phyloP scores from a whole-genome alignment of 2,797 vertebrate species.

The Hippoglossus hippoglossus region DNA sequence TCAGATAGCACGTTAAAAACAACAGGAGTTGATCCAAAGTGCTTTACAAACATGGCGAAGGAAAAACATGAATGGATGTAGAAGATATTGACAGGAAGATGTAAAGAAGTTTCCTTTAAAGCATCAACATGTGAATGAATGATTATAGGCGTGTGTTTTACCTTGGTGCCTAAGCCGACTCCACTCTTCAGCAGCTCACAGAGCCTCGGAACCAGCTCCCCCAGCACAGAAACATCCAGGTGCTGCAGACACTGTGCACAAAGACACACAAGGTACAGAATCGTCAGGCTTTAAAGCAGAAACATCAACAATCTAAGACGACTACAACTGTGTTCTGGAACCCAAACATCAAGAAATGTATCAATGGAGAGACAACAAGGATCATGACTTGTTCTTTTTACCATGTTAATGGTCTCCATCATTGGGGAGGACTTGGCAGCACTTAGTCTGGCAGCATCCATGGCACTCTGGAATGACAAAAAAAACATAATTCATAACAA shows the following conservation, averaged over 20 bases:
- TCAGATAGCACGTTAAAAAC: no score
- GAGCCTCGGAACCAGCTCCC: constrained; percentile 93
- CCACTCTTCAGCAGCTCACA: constrained; percentile 96
- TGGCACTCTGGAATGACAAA: constrained; percentile 85
- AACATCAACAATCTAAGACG: no score
- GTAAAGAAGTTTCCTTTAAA: background rate
- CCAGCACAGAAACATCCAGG: constrained; percentile 92
- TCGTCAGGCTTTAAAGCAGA: no score
- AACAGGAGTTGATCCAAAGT: no score
- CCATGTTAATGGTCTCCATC: constrained; percentile 99
- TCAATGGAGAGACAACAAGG: background rate
- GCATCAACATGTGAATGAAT: background rate
- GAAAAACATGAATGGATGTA: background rate
- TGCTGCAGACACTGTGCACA: constrained; percentile 93
- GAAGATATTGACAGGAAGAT: background rate
- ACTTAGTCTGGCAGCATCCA: constrained; percentile 97
- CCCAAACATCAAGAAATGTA: background rate
- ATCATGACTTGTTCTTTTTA: constrained; percentile 52
- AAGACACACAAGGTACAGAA: constrained; percentile 8
- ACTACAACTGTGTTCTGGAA: background rate
- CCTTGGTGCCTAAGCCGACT: constrained; percentile 97
- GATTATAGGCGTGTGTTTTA: constrained; percentile 57
- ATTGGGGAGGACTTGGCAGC: constrained; percentile 98
- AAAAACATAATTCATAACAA: background rate
- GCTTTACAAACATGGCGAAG: background rate